A percentile compares a stretch with the other conserved stretches of the same genome.
Conservation (phyloP, 2,113 vertebrate species). For the Poeciliopsis prolifica region DNA sequence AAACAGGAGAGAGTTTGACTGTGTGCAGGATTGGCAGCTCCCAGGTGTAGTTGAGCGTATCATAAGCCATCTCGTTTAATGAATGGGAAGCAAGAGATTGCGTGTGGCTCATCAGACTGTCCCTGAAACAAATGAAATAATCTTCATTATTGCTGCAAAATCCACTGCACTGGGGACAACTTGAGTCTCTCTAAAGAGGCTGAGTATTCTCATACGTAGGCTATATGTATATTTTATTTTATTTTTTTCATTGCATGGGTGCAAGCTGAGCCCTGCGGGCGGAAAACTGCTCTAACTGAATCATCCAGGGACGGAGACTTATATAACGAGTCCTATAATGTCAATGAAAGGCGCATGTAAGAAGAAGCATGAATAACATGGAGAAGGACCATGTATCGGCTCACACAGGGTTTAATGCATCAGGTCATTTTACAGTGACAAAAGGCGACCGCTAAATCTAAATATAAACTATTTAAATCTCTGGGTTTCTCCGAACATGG, state of each 20-base stretch:
- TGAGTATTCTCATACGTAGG: not conserved
- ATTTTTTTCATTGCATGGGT: conserved; percentile 60
- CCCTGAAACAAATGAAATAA: conserved; percentile 47
- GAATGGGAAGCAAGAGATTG: conserved; percentile 37
- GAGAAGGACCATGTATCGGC: conserved; percentile 22
- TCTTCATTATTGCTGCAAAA: conserved; percentile 30
- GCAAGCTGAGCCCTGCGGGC: conserved; percentile 65
- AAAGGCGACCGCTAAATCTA: not conserved
- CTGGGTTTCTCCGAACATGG: no score
- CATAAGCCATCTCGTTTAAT: conserved; percentile 40
- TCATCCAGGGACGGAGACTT: conserved; percentile 65
- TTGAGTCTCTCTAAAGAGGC: conserved; percentile 22
- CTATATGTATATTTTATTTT: conserved; percentile 13
- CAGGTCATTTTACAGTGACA: not conserved
- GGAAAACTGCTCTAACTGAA: conserved; percentile 62
- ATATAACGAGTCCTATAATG: conserved; percentile 74
- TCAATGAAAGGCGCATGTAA: conserved; percentile 68
- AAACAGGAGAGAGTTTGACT: conserved; percentile 15
- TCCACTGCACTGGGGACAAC: conserved; percentile 19
- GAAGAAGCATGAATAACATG: conserved; percentile 51
- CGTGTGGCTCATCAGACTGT: conserved; percentile 5
- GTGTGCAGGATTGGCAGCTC: conserved; percentile 19
- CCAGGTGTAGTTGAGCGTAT: conserved; percentile 30
- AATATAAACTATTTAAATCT: not conserved
- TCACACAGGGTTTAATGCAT: conserved; percentile 8